Conservation (phyloP, 2,113 vertebrate species). For the Ictalurus furcatus region DNA sequence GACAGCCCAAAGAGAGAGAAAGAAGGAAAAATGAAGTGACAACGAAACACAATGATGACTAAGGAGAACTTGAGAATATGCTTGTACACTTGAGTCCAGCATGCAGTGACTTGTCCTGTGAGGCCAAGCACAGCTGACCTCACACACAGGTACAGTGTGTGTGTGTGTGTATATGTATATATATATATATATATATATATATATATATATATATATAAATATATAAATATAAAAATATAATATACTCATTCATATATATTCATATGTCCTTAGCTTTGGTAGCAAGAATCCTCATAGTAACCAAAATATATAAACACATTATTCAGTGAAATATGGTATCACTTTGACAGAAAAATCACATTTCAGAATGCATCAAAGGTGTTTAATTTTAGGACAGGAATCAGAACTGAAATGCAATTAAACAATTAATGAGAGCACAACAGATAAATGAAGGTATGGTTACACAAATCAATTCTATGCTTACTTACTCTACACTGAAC, state of each 20-base stretch:
- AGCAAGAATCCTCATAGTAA: conserved; percentile 10
- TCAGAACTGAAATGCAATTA: background rate
- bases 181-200: background rate
- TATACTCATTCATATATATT: no score
- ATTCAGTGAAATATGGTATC: background rate
- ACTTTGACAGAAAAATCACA: background rate
- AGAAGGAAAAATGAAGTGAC: background rate
- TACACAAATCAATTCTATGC: background rate
- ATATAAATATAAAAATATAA: no score
- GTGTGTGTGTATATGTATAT: no score
- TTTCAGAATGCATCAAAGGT: background rate
- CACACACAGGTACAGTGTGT: conserved; percentile 5
- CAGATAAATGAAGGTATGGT: background rate
- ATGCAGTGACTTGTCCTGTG: conserved; percentile 53
- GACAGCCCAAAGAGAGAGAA: conserved; percentile 16
- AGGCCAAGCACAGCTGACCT: conserved; percentile 54
- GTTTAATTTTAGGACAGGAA: background rate
- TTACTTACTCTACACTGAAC: background rate
- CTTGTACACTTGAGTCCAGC: conserved; percentile 41
- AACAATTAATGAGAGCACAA: background rate
- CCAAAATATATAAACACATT: conserved; percentile 29
- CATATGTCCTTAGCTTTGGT: conserved; percentile 17
- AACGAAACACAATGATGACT: background rate
- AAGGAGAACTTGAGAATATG: conserved; percentile 29
- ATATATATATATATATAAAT: background rate